These are phyloP conservation scores for Acomys russatus DNA, from an alignment of 2,797 vertebrate species.

Conservation along the genomic window DNA sequence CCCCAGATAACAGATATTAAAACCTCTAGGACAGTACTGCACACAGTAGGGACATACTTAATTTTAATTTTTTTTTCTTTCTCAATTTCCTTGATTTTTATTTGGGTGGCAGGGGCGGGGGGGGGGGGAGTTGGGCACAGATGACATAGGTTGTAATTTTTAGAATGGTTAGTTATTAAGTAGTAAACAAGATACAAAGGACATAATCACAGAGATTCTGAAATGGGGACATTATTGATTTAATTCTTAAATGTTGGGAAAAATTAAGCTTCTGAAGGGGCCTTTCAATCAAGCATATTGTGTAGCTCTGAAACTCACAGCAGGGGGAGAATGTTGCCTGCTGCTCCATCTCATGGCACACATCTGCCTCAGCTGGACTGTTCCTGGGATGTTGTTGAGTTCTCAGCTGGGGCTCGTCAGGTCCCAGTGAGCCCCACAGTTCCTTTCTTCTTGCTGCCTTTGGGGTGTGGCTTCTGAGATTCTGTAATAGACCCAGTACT, in stretches of 20 bases:
- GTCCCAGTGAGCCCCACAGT: accelerated
- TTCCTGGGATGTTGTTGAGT: not conserved
- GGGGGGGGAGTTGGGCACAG: not conserved
- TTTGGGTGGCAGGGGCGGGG: not conserved
- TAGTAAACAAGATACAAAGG: constrained; percentile 74
- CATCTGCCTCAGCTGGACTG: not conserved
- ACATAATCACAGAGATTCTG: constrained; percentile 74
- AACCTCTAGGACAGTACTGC: not conserved
- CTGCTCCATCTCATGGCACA: not conserved
- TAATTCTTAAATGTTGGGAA: constrained; percentile 78
- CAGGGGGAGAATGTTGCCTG: not conserved
- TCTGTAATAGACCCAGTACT: not conserved
- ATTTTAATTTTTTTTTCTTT: not conserved
- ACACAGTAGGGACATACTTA: not conserved
- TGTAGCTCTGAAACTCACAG: constrained; percentile 62
- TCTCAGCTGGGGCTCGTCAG: not conserved
- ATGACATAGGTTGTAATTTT: constrained; percentile 59
- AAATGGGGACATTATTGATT: constrained; percentile 77
- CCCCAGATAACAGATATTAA: not conserved
- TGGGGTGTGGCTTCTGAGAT: not conserved
- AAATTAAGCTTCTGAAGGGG: constrained; percentile 67
- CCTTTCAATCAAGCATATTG: constrained; percentile 76
- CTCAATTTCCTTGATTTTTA: constrained; percentile 9
- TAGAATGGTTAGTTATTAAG: constrained; percentile 63
- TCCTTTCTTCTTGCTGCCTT: not conserved